phyloP scores from a whole-genome alignment of 1,140 invertebrate species.

The Caerostris extrusa region DNA sequence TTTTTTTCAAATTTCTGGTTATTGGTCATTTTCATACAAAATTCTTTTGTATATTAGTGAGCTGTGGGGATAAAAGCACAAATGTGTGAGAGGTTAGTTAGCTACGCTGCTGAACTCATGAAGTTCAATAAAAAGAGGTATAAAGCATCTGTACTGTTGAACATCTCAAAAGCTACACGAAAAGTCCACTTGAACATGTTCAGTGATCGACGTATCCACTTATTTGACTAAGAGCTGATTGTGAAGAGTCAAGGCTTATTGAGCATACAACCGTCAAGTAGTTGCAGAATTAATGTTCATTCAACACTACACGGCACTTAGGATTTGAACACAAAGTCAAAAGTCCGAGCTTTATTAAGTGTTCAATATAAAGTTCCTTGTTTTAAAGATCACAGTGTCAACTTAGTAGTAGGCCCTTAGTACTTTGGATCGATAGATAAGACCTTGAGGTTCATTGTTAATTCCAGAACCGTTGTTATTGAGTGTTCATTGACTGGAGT shows the following conservation, averaged over 20 bases:
- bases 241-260: not conserved
- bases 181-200: not conserved
- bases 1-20: too few relatives aligned
- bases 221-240: not conserved
- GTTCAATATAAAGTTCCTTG: not conserved
- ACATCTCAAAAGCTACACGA: not conserved
- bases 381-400: not conserved
- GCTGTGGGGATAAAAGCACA: not conserved
- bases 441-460: not conserved
- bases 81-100: not conserved
- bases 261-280: not conserved
- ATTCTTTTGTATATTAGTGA: not conserved
- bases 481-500: not conserved
- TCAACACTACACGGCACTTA: not conserved
- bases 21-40: not conserved
- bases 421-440: not conserved
- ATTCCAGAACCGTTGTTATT: not conserved
- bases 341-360: not conserved
- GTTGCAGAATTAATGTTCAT: not conserved
- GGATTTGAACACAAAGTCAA: not conserved
- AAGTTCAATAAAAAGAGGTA: not conserved
- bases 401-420: not conserved
- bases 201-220: not conserved
- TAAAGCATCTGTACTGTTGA: not conserved
- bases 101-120: not conserved